Evolutionary conservation across 2,888 invertebrate species (phyloP).

Genomic region (Melipona bicolor): DNA sequence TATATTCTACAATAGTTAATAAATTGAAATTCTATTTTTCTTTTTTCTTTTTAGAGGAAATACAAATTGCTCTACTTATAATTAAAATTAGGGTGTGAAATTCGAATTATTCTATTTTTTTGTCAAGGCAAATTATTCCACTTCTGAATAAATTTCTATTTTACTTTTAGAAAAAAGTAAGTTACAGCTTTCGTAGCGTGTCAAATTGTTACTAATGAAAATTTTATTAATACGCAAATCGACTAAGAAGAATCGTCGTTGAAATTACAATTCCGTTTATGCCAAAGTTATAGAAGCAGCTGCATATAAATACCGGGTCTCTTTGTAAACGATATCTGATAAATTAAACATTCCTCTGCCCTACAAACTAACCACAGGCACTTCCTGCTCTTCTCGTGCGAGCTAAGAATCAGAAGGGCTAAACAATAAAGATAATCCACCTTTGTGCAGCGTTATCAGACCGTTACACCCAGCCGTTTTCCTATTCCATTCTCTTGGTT

Average conservation of each 20-base stretch:
- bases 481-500: conserved; percentile 1
- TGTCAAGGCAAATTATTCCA: too few relatives aligned
- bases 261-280: not conserved
- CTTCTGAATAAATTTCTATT: not conserved
- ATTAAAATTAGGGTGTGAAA: too few relatives aligned
- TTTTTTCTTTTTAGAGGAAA: too few relatives aligned
- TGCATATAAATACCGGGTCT: not conserved
- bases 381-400: not conserved
- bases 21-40: too few relatives aligned
- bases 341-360: not conserved
- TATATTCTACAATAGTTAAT: too few relatives aligned
- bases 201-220: not conserved
- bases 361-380: not conserved
- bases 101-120: too few relatives aligned
- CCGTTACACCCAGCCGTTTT: not conserved
- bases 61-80: too few relatives aligned
- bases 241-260: not conserved
- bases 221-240: not conserved
- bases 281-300: not conserved
- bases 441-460: not conserved
- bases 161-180: not conserved
- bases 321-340: not conserved
- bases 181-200: not conserved
- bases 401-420: not conserved
- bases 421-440: conserved; percentile 14